Evolutionary conservation across 2,797 vertebrate genomes (phyloP).

Genomic region (Cyclopterus lumpus): DNA sequence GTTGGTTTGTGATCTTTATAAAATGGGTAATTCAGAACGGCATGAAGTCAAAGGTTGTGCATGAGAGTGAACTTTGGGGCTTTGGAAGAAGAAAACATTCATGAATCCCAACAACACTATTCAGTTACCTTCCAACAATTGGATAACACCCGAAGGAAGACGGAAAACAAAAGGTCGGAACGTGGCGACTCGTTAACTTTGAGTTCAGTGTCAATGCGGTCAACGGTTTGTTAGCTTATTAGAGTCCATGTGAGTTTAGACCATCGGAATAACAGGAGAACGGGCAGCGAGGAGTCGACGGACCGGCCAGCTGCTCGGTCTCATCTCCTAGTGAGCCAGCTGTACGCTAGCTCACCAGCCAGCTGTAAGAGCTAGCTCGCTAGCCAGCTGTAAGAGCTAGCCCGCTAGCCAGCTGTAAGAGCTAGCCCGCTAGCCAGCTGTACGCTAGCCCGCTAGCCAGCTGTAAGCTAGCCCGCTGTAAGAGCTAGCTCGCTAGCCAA

Average conservation of each 20-base stretch:
- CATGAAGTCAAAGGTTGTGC: neutral
- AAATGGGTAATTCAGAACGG: conserved; percentile 2
- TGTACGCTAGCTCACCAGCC: too few species aligned
- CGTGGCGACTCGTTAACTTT: neutral
- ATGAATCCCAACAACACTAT: neutral
- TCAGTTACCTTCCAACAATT: neutral
- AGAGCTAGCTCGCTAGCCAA: too few species aligned
- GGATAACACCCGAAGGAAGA: neutral
- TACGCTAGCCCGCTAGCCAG: too few species aligned
- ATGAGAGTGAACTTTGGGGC: neutral
- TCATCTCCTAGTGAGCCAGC: too few species aligned
- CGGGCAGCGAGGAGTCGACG: too few species aligned
- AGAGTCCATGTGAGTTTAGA: neutral
- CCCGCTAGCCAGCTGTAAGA: too few species aligned
- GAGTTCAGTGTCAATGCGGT: neutral
- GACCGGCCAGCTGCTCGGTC: too few species aligned
- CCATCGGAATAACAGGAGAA: too few species aligned
- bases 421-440: too few species aligned
- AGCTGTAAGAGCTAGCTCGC: too few species aligned
- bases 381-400: too few species aligned
- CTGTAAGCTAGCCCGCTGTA: too few species aligned
- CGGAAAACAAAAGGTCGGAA: neutral
- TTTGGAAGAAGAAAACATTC: neutral
- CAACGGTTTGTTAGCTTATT: conserved; percentile 1
- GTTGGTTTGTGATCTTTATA: conserved; percentile 18